phyloP scores from a whole-genome alignment of 2,888 invertebrate species.

The Heterodera filipjevi region DNA sequence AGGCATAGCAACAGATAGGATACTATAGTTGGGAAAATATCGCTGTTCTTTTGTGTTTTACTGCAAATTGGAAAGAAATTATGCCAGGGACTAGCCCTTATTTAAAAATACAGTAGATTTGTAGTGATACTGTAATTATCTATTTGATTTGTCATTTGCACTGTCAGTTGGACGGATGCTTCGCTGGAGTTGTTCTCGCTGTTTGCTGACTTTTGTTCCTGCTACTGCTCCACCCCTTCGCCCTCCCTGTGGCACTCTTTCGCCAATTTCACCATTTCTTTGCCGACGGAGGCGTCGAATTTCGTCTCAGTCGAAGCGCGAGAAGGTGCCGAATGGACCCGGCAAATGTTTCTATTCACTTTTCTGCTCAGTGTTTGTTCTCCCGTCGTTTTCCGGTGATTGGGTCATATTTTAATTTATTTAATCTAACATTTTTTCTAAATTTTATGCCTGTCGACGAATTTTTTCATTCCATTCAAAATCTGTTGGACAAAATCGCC shows the following conservation, averaged over 20 bases:
- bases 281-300: neutral
- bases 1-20: too few relatives aligned
- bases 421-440: neutral
- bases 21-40: too few relatives aligned
- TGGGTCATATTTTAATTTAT: neutral
- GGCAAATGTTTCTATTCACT: slow-evolving; percentile 21
- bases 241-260: neutral
- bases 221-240: neutral
- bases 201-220: neutral
- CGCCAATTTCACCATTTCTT: neutral
- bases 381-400: slow-evolving; percentile 1
- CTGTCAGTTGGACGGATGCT: slow-evolving; percentile 5
- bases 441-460: slow-evolving; percentile 30
- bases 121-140: neutral
- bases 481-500: slow-evolving; percentile 12
- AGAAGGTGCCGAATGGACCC: slow-evolving; percentile 9
- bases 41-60: neutral
- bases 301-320: too few relatives aligned
- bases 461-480: slow-evolving; percentile 28
- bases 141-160: too few relatives aligned
- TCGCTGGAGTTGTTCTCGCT: neutral
- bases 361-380: slow-evolving; percentile 26
- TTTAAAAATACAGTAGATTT: too few relatives aligned
- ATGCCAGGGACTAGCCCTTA: too few relatives aligned
- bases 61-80: too few relatives aligned